phyloP scores from a whole-genome alignment of 2,888 invertebrate genomes.

The Litoditis marina region DNA sequence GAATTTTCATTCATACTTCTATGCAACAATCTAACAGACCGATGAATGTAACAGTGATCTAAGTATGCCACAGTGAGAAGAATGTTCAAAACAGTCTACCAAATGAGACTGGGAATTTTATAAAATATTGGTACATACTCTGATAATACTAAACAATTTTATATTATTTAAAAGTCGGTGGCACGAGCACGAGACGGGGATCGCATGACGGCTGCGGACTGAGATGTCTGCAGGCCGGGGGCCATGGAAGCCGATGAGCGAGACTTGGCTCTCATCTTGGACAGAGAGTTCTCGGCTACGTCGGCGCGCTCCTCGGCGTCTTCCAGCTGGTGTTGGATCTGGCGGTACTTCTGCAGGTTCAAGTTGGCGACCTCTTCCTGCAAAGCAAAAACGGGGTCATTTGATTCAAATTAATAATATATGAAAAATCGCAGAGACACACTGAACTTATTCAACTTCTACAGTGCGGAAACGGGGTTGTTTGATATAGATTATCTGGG shows the following conservation, averaged over 20 bases:
- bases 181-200: constrained; percentile 53
- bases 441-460: background rate
- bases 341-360: constrained; percentile 67
- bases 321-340: constrained; percentile 66
- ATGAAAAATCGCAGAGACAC: background rate
- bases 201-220: constrained; percentile 57
- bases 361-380: constrained; percentile 65
- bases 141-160: too few species aligned
- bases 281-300: constrained; percentile 64
- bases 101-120: too few species aligned
- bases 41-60: too few species aligned
- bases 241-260: constrained; percentile 49
- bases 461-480: too few species aligned
- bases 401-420: too few species aligned
- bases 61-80: too few species aligned
- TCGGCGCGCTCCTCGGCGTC: constrained; percentile 67
- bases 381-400: constrained; percentile 8
- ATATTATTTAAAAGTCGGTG: constrained; percentile 40
- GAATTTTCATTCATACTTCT: too few species aligned
- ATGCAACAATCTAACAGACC: too few species aligned
- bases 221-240: constrained; percentile 45
- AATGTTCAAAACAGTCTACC: too few species aligned
- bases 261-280: constrained; percentile 63
- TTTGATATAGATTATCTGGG: background rate
- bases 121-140: too few species aligned